A percentile compares a stretch with the other conserved stretches of the same genome.
These are phyloP conservation scores for Seriola aureovittata DNA, from an alignment of 2,113 vertebrate genomes.

Conservation along the genomic window DNA sequence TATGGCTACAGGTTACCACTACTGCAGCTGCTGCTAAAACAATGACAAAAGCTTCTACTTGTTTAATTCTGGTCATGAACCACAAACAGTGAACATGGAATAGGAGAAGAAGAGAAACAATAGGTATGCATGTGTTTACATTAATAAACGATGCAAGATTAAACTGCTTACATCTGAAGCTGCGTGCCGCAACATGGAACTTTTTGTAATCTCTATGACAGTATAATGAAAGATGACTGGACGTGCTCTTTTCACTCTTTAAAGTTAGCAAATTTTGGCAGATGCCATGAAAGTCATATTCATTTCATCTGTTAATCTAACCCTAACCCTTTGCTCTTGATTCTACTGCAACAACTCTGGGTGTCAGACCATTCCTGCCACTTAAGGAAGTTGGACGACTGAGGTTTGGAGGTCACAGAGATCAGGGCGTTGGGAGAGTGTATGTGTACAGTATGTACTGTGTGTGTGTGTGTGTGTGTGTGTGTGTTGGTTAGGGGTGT, in stretches of 20 bases:
- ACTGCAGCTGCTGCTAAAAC: neutral
- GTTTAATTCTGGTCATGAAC: neutral
- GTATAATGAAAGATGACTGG: neutral
- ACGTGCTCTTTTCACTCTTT: neutral
- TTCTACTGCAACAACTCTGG: neutral
- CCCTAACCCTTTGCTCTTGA: neutral
- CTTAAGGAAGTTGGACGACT: conserved; percentile 10
- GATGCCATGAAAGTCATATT: neutral
- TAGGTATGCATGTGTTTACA: rapidly evolving
- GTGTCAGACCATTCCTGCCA: neutral
- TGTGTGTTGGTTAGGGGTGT: neutral
- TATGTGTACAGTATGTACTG: neutral
- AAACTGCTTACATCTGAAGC: neutral
- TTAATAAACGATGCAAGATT: neutral
- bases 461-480: neutral
- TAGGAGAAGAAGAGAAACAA: neutral
- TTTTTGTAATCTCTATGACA: neutral
- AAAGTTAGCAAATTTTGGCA: neutral
- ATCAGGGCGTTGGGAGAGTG: conserved; percentile 1
- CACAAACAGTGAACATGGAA: neutral
- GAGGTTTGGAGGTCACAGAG: conserved; percentile 24
- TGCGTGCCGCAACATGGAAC: neutral
- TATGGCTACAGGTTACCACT: neutral
- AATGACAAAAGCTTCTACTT: neutral
- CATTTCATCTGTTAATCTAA: neutral